These are phyloP conservation scores for Lasioglossum malachurum DNA, from an alignment of 2,888 invertebrate species.

Conservation along the genomic window DNA sequence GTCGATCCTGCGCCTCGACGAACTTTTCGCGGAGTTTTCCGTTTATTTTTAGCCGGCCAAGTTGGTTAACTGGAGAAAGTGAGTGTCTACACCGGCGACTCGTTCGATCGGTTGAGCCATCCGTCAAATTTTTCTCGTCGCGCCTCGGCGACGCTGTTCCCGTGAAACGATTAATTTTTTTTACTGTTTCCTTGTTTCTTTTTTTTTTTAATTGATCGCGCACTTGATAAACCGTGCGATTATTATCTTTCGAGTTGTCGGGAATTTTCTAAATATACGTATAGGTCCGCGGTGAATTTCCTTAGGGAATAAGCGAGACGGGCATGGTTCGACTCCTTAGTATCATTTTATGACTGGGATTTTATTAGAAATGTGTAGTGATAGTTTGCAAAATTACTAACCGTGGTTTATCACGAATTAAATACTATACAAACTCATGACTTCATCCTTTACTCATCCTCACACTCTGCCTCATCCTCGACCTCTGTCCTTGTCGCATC, in stretches of 20 bases:
- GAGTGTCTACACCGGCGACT: background rate
- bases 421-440: no score
- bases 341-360: no score
- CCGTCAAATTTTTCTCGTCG: background rate
- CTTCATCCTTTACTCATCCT: no score
- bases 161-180: background rate
- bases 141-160: background rate
- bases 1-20: background rate
- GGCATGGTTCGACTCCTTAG: background rate
- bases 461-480: no score
- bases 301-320: background rate
- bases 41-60: constrained; percentile 1
- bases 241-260: background rate
- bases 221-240: background rate
- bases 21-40: constrained; percentile 3
- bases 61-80: constrained; percentile 6
- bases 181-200: background rate
- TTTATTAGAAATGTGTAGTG: no score
- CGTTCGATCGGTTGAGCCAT: background rate
- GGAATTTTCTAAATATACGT: background rate
- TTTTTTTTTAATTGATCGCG: no score
- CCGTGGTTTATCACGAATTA: no score
- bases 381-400: no score
- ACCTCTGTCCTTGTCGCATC: no score
- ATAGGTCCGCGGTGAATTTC: background rate